Base-by-base conservation (phyloP, 2,888 invertebrate genomes). In the Deilephila elpenor region DNA sequence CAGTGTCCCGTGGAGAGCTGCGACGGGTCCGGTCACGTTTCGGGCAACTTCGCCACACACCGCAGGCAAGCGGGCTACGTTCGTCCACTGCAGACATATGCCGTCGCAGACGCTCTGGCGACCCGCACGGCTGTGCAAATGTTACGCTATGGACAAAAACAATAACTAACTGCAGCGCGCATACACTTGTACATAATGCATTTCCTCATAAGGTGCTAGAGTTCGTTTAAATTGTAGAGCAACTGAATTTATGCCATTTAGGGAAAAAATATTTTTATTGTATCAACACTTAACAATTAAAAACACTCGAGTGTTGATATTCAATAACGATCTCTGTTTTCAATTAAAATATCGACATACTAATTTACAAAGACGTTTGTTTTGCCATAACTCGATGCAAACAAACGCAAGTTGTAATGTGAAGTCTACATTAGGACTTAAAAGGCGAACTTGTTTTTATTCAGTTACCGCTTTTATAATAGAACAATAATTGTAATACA, bases 1-100 rank as follows among this genome's bases (percentile, higher is more conserved):
- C 97, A 97, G 94, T 97, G 97, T 89, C 97, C 97, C 78, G 97
- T 97, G 83, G 95, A 95, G 88, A 95, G 95, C 95, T 98, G 98
- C 95, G 97, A 98, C 95, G 98, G 98, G 85, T 96, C 97, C 93
- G 98, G 98, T 88, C 98, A 98, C 95, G 96, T 97, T 89, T 97
- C 97, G 85, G 98, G 98, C 88, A 97, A 97, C 96, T 98, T 97
- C 96, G 96, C 97, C 84, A 97, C 98, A 83, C 98, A 98, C 95
- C 96, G 98, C 95, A 98, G 97, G 96, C 96, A 96, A 96, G 96
- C 95, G 89, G 87, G 80, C 84, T 78, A 80, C 78, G 79, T 85
- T 92, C 95, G 87, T 93, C 56, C 73, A 53, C 70, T 67, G 64
- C 60, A 56, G 59, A 59, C 76, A 75, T 67, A 60, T 34, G 70